Conservation (phyloP, 2,888 invertebrate genomes). For the Glyphotaelius pellucidus region DNA sequence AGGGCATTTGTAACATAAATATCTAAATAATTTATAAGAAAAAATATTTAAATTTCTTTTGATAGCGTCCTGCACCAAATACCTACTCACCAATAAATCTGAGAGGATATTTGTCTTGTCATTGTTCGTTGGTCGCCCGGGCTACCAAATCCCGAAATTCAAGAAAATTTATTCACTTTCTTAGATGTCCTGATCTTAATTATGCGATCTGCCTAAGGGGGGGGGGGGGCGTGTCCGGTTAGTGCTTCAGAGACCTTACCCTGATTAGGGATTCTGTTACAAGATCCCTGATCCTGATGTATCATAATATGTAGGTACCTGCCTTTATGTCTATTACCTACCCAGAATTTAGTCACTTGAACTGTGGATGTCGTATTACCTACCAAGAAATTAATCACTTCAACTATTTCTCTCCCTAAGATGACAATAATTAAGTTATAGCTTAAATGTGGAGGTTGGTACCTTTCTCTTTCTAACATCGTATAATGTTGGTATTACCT, state of each 20-base stretch:
- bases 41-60: not conserved
- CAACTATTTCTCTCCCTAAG: no score
- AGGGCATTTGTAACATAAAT: no score
- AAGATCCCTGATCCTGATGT: not conserved
- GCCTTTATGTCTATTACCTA: not conserved
- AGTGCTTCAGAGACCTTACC: not conserved
- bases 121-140: not conserved
- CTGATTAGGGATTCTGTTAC: not conserved
- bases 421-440: no score
- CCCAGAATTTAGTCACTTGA: not conserved
- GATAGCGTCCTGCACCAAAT: not conserved
- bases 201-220: not conserved
- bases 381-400: no score
- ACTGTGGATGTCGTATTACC: not conserved
- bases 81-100: not conserved
- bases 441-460: no score
- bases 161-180: not conserved
- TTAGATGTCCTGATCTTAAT: not conserved
- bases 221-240: not conserved
- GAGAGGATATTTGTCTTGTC: not conserved
- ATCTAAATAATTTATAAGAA: no score
- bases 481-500: no score
- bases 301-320: not conserved
- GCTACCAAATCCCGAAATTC: not conserved
- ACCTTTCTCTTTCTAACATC: no score